Evolutionary conservation across 2,113 vertebrate species (phyloP).

Genomic region (Stegostoma tigrinum): DNA sequence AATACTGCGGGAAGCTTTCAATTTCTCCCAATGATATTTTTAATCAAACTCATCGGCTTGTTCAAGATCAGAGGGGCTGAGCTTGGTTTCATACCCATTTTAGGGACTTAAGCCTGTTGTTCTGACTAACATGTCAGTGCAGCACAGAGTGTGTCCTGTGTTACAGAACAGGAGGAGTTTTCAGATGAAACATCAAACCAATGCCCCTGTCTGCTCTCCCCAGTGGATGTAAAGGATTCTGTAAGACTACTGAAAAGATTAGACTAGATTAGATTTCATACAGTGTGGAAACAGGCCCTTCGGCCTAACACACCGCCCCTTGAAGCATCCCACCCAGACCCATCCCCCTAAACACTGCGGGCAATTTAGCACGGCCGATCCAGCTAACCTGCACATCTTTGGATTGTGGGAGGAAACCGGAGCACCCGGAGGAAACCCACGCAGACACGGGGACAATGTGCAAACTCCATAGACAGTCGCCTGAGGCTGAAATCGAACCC

Average conservation of each 20-base stretch:
- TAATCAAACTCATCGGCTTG: neutral
- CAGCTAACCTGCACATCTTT: no score
- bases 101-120: neutral
- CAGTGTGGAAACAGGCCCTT: no score
- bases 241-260: neutral
- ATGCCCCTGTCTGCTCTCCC: neutral
- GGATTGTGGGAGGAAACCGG: no score
- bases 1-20: neutral
- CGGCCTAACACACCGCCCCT: no score
- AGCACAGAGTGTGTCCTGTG: neutral
- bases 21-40: neutral
- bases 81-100: neutral
- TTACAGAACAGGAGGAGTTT: neutral
- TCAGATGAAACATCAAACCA: neutral
- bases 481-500: no score
- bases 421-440: no score
- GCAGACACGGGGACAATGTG: no score
- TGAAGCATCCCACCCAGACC: no score
- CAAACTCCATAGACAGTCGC: no score
- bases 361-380: no score
- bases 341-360: no score
- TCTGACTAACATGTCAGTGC: neutral
- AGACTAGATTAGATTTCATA: no score
- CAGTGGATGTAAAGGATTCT: neutral
- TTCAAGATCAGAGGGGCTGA: neutral